Evolutionary conservation across 1,140 invertebrate genomes (phyloP).

Genomic region (Globodera rostochiensis): DNA sequence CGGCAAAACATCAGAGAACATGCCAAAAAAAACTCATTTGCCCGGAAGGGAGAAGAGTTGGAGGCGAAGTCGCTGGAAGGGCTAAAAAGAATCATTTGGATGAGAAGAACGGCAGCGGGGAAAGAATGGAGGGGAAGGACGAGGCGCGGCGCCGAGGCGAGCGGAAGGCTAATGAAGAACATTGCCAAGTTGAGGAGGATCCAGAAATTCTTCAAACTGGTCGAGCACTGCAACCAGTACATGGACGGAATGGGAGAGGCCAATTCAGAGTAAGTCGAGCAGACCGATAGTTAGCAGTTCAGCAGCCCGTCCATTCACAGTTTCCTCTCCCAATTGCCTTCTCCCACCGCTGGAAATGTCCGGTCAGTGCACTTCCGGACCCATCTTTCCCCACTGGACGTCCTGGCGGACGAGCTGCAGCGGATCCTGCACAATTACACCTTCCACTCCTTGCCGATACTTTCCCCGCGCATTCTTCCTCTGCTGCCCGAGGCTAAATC

Average conservation of each 20-base stretch:
- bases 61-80: background rate
- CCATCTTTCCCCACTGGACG: constrained; percentile 14
- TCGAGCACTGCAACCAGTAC: constrained; percentile 28
- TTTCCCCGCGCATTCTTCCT: constrained; percentile 35
- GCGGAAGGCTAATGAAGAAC: constrained; percentile 20
- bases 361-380: constrained; percentile 10
- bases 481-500: constrained; percentile 21
- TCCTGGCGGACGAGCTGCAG: constrained; percentile 27
- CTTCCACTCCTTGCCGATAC: constrained; percentile 25
- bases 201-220: constrained; percentile 30
- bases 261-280: constrained; percentile 24
- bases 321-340: background rate
- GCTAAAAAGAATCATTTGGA: background rate
- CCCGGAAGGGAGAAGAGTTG: background rate
- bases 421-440: constrained; percentile 22
- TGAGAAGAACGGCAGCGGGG: background rate
- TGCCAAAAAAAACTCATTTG: background rate
- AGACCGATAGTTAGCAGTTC: background rate
- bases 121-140: background rate
- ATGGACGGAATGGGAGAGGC: constrained; percentile 30
- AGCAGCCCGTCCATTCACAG: background rate
- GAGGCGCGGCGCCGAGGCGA: background rate
- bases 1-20: background rate
- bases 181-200: constrained; percentile 31
- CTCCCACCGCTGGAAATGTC: background rate